Conservation (phyloP, 1,140 invertebrate species). For the Euwallacea fornicatus region DNA sequence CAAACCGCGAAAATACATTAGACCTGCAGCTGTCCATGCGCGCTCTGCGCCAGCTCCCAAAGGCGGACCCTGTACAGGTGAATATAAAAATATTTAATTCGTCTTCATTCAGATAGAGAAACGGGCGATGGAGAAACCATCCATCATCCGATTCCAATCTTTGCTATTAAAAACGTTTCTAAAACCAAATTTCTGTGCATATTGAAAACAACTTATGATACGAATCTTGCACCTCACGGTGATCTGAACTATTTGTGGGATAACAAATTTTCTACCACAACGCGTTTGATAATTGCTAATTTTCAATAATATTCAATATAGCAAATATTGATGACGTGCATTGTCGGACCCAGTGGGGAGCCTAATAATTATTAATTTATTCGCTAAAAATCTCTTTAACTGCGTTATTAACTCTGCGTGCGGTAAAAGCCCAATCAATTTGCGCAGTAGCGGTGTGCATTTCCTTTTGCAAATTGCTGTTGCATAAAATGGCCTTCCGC, state of each 20-base stretch:
- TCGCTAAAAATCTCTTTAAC: conserved; percentile 3
- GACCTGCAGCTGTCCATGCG: no score
- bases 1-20: no score
- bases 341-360: background rate
- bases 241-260: background rate
- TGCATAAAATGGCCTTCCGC: background rate
- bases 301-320: background rate
- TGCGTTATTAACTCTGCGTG: conserved; percentile 2
- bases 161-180: no score
- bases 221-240: background rate
- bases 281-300: conserved; percentile 2
- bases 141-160: no score
- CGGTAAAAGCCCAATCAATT: background rate
- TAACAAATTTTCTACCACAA: background rate
- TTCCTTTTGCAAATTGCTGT: background rate
- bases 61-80: no score
- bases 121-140: no score
- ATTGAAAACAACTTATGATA: no score
- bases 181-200: no score
- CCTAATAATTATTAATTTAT: conserved; percentile 8
- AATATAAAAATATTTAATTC: no score
- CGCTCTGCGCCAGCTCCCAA: no score
- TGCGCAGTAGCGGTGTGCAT: background rate
- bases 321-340: conserved; percentile 1
- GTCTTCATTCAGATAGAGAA: no score